phyloP scores from a whole-genome alignment of 2,113 vertebrate genomes.

The Sphaerodactylus townsendi region DNA sequence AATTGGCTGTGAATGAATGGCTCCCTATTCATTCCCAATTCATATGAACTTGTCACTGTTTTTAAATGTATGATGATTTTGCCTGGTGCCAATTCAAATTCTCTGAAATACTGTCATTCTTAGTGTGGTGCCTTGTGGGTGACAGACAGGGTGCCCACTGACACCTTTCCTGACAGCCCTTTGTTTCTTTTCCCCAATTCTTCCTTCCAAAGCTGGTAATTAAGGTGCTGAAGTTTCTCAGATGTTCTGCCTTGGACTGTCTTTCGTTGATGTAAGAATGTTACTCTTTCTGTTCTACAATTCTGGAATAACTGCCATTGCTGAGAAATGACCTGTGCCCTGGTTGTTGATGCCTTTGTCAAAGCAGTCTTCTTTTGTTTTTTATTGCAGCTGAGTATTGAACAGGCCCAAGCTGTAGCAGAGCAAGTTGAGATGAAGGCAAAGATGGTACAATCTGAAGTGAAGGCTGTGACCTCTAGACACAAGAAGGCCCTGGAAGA shows the following conservation, averaged over 20 bases:
- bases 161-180: too few relatives aligned
- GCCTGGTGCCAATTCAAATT: background rate
- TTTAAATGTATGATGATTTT: background rate
- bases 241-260: too few relatives aligned
- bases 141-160: too few relatives aligned
- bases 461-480: slow-evolving; percentile 91
- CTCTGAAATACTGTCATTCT: too few relatives aligned
- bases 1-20: background rate
- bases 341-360: background rate
- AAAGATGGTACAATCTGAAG: slow-evolving; percentile 94
- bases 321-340: background rate
- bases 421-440: slow-evolving; percentile 98
- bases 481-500: slow-evolving; percentile 97
- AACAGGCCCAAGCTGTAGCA: slow-evolving; percentile 95
- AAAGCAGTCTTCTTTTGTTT: background rate
- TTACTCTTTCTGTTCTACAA: background rate
- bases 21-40: background rate
- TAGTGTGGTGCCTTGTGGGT: too few relatives aligned
- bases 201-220: too few relatives aligned
- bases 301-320: rapidly evolving
- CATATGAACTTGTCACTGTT: background rate
- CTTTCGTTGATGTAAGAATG: too few relatives aligned
- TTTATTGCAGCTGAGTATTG: slow-evolving; percentile 88
- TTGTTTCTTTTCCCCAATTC: too few relatives aligned
- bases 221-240: too few relatives aligned